A percentile compares a stretch with the other conserved stretches of the same genome.
Conservation (phyloP, 1,140 invertebrate species). For the Chrysomallon squamiferum region DNA sequence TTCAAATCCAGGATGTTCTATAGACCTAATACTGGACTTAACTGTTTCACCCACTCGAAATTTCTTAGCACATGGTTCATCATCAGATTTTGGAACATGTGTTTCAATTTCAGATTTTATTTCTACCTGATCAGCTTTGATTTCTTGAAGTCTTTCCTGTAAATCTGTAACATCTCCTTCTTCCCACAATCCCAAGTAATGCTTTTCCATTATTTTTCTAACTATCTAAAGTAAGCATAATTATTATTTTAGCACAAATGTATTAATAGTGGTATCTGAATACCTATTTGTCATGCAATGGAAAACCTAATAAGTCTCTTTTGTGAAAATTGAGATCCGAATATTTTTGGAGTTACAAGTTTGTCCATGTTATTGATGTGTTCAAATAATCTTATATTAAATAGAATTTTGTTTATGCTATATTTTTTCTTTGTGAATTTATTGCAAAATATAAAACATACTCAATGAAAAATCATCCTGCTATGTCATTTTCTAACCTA, state of each 20-base stretch:
- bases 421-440: too few species aligned
- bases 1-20: conserved; percentile 65
- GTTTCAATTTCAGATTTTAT: not conserved
- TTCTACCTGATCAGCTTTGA: too few species aligned
- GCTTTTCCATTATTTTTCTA: conserved; percentile 24
- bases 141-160: conserved; percentile 14
- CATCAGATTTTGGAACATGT: not conserved
- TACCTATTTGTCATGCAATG: not conserved
- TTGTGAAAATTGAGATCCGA: not conserved
- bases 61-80: not conserved
- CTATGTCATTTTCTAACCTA: too few species aligned
- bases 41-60: not conserved
- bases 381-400: not conserved
- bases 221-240: conserved; percentile 17
- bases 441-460: too few species aligned
- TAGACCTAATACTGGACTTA: not conserved
- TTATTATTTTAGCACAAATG: not conserved
- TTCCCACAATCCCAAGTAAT: conserved; percentile 35
- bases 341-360: not conserved
- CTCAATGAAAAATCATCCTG: too few species aligned
- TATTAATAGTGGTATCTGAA: not conserved
- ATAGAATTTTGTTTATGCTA: too few species aligned
- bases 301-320: not conserved
- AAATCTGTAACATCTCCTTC: conserved; percentile 23
- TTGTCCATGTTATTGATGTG: not conserved